Conservation (phyloP, 2,797 vertebrate genomes). For the Picus viridis region DNA sequence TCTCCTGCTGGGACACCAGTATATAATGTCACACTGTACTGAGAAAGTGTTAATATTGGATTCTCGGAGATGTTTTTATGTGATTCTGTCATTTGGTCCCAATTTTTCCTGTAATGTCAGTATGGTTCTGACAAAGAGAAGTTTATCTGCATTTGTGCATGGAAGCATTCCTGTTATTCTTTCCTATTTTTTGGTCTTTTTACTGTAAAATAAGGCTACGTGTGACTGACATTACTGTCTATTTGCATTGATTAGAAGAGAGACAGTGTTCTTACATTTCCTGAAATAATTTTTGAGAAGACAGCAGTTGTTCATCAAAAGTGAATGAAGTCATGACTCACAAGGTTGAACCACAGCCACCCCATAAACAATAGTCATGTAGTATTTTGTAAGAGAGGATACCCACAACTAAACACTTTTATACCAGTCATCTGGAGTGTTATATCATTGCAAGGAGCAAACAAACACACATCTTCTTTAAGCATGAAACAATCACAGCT, state of each 20-base stretch:
- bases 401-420: background rate
- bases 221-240: background rate
- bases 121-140: background rate
- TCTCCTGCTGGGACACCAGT: background rate
- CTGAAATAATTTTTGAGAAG: background rate
- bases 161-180: background rate
- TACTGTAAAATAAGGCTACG: background rate
- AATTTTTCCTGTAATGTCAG: background rate
- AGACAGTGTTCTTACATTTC: background rate
- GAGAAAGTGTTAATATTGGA: background rate
- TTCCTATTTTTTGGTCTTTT: background rate
- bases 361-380: background rate
- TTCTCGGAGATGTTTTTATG: background rate
- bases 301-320: background rate
- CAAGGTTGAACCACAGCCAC: background rate
- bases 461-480: background rate
- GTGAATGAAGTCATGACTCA: slow-evolving; percentile 19
- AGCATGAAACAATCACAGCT: background rate
- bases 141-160: background rate
- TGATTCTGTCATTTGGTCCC: background rate
- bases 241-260: background rate
- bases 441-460: background rate
- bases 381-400: background rate
- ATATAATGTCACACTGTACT: background rate
- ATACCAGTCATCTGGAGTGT: background rate